phyloP scores from a whole-genome alignment of 2,797 vertebrate species.

The Thaleichthys pacificus region DNA sequence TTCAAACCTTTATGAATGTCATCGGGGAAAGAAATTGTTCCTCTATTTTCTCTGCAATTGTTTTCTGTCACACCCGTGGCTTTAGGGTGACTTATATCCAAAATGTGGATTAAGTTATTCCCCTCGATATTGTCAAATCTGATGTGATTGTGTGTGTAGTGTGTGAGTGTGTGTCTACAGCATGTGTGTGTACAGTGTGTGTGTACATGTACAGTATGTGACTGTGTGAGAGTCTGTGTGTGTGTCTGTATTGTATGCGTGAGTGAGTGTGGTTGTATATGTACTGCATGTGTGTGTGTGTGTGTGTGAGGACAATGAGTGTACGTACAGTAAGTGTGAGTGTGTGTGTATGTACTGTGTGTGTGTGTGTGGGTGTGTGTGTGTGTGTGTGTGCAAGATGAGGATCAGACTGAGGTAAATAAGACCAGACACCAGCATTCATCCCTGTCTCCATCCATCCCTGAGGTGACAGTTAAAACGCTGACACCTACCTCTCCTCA shows the following conservation, averaged over 20 bases:
- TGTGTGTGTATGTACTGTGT: background rate
- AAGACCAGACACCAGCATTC: conserved; percentile 52
- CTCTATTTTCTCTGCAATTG: conserved; percentile 27
- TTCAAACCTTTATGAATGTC: conserved; percentile 19
- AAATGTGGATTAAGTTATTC: conserved; percentile 53
- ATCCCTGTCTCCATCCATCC: conserved; percentile 52
- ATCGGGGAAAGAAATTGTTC: conserved; percentile 14
- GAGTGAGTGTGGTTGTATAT: conserved; percentile 15
- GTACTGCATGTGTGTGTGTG: background rate
- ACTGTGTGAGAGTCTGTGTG: background rate
- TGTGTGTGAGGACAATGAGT: too few relatives aligned
- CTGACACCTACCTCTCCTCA: conserved; percentile 55
- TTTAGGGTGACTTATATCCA: conserved; percentile 54
- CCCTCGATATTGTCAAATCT: conserved; percentile 30
- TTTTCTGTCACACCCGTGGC: conserved; percentile 28
- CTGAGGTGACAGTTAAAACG: conserved; percentile 58
- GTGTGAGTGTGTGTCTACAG: conserved; percentile 8
- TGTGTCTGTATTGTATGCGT: background rate
- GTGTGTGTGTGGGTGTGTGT: background rate
- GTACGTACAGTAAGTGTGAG: background rate
- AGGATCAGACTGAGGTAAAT: conserved; percentile 50
- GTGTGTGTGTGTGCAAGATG: conserved; percentile 11
- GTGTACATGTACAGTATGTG: background rate
- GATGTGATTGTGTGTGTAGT: conserved; percentile 17
- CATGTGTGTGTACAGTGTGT: conserved; percentile 11